Percentiles rank a stretch among this genome's conserved stretches.
Evolutionary conservation across 2,113 vertebrate genomes (phyloP).

Genomic region (Eublepharis macularius): DNA sequence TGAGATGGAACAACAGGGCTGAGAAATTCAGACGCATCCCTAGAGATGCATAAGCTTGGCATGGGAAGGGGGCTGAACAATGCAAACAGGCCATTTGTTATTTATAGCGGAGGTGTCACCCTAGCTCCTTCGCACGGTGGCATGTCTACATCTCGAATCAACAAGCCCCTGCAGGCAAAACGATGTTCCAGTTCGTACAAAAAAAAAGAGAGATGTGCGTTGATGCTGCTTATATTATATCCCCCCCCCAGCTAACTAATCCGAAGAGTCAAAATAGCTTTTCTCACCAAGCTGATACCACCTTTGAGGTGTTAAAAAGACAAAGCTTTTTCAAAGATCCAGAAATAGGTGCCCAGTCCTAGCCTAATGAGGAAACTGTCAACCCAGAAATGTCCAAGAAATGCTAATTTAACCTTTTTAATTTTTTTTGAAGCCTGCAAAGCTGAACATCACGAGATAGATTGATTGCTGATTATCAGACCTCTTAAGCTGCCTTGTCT

Average conservation of each 20-base stretch:
- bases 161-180: slow-evolving; percentile 46
- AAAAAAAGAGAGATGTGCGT: slow-evolving; percentile 24
- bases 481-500: too few relatives aligned
- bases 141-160: background rate
- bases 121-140: background rate
- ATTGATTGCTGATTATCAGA: too few relatives aligned
- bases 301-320: slow-evolving; percentile 27
- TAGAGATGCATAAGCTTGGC: slow-evolving; percentile 4
- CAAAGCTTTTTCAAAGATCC: slow-evolving; percentile 7
- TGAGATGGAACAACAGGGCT: too few relatives aligned
- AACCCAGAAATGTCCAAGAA: slow-evolving; percentile 41
- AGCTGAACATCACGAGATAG: too few relatives aligned
- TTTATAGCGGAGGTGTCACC: slow-evolving; percentile 38
- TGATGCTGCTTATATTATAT: background rate
- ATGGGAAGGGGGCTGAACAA: background rate
- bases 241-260: background rate
- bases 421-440: background rate
- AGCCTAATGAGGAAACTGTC: slow-evolving; percentile 50
- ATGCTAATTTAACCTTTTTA: slow-evolving; percentile 51
- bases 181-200: slow-evolving; percentile 37
- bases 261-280: slow-evolving; percentile 40
- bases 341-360: slow-evolving; percentile 2
- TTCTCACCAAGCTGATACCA: slow-evolving; percentile 28
- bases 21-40: background rate
- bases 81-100: slow-evolving; percentile 19